Percentiles rank a stretch among this genome's conserved stretches.
Conservation (phyloP, 2,113 vertebrate species). For the Gobiocypris rarus region DNA sequence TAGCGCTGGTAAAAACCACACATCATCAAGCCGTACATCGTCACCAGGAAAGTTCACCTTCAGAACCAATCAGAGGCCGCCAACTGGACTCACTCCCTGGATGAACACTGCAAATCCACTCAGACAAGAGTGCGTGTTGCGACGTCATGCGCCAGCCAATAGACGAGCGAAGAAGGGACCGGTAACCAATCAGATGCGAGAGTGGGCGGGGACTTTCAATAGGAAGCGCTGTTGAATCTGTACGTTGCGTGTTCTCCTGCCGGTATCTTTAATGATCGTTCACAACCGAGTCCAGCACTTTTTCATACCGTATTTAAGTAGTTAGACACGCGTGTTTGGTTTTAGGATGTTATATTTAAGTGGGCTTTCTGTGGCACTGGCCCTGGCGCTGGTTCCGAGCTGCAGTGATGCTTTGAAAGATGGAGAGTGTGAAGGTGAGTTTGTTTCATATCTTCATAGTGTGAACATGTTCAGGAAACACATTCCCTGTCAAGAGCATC, state of each 20-base stretch:
- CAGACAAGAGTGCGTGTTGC: slow-evolving; percentile 57
- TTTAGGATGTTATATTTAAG: slow-evolving; percentile 78
- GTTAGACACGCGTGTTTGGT: neutral
- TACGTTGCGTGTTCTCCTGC: slow-evolving; percentile 53
- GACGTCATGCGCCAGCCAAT: slow-evolving; percentile 71
- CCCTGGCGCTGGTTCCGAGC: slow-evolving; percentile 77
- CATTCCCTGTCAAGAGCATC: neutral
- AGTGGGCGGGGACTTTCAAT: slow-evolving; percentile 52
- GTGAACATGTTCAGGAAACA: neutral
- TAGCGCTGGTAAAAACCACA: neutral
- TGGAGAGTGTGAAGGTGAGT: slow-evolving; percentile 91
- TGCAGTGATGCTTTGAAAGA: slow-evolving; percentile 75
- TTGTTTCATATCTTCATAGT: neutral
- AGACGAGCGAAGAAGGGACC: slow-evolving; percentile 20
- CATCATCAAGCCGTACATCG: neutral
- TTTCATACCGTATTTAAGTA: neutral
- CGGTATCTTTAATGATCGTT: slow-evolving; percentile 58
- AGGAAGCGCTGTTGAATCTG: slow-evolving; percentile 55
- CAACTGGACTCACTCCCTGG: slow-evolving; percentile 83
- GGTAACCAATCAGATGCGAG: slow-evolving; percentile 29
- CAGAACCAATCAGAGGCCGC: slow-evolving; percentile 83
- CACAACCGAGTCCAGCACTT: neutral
- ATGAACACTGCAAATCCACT: slow-evolving; percentile 60
- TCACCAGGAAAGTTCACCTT: neutral
- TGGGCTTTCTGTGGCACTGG: slow-evolving; percentile 82